phyloP scores from a whole-genome alignment of 2,888 invertebrate genomes.

The Hyles lineata region DNA sequence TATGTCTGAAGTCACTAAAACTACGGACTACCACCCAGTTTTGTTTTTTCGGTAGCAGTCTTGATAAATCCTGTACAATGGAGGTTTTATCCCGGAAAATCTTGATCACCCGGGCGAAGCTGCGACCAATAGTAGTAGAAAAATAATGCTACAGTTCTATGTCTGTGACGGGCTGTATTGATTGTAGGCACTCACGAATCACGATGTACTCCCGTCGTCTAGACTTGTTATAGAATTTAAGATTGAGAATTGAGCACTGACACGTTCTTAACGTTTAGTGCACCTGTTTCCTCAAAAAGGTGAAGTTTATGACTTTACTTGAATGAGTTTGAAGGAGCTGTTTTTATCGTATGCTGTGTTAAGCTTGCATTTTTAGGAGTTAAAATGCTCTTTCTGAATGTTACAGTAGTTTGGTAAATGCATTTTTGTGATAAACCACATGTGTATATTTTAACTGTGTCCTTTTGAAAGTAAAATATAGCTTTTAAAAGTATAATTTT shows the following conservation, averaged over 20 bases:
- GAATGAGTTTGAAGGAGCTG: constrained; percentile 5
- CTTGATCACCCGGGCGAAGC: too few relatives aligned
- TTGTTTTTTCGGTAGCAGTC: too few relatives aligned
- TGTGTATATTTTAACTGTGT: neutral
- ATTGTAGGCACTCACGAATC: constrained; percentile 64
- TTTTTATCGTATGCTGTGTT: neutral
- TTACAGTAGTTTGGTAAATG: too few relatives aligned
- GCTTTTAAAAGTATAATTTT: too few relatives aligned
- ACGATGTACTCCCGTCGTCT: constrained; percentile 57
- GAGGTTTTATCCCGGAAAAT: too few relatives aligned
- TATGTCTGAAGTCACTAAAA: too few relatives aligned
- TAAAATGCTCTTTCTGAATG: neutral
- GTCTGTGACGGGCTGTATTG: constrained; percentile 56
- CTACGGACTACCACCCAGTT: too few relatives aligned
- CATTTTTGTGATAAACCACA: too few relatives aligned
- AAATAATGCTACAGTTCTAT: too few relatives aligned
- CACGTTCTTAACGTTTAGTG: constrained; percentile 33
- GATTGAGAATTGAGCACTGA: constrained; percentile 43
- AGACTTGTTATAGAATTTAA: constrained; percentile 49
- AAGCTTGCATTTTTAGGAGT: neutral
- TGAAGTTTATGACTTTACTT: constrained; percentile 6
- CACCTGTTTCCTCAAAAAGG: constrained; percentile 35
- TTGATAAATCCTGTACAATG: too few relatives aligned
- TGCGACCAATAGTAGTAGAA: too few relatives aligned
- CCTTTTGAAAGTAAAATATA: too few relatives aligned